These are phyloP conservation scores for Caenorhabditis panamensis DNA, from an alignment of 2,888 invertebrate species.

Conservation along the genomic window DNA sequence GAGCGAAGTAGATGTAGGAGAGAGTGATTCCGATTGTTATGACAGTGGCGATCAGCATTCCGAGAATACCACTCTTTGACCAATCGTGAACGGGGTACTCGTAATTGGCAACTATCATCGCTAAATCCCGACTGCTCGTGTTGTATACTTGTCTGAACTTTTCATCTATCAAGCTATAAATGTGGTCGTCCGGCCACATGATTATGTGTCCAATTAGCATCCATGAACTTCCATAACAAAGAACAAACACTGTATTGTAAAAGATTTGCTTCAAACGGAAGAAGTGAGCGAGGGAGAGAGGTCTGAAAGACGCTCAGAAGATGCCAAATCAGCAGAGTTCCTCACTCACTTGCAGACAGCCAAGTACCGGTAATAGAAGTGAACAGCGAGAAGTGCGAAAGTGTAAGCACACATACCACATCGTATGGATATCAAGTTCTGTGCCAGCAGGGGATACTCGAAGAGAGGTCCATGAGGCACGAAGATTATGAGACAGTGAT, in stretches of 20 bases:
- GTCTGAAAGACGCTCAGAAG: too few relatives aligned
- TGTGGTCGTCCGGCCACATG: slow-evolving; percentile 20
- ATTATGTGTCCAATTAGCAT: slow-evolving; percentile 17
- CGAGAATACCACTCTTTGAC: slow-evolving; percentile 18
- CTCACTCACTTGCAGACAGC: slow-evolving; percentile 13
- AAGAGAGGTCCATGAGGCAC: slow-evolving; percentile 20
- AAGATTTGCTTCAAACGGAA: neutral
- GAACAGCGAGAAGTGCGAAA: slow-evolving; percentile 20
- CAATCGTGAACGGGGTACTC: slow-evolving; percentile 18
- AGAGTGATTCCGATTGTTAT: neutral
- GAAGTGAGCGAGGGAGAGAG: slow-evolving; percentile 2
- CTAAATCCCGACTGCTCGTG: slow-evolving; percentile 9
- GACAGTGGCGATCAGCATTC: slow-evolving; percentile 17
- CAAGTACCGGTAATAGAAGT: slow-evolving; percentile 31
- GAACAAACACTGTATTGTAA: neutral
- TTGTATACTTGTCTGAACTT: slow-evolving; percentile 6
- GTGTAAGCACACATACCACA: slow-evolving; percentile 39
- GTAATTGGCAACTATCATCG: slow-evolving; percentile 25
- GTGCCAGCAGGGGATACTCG: neutral
- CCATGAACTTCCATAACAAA: slow-evolving; percentile 8
- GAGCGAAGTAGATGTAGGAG: slow-evolving; percentile 15
- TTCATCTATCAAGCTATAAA: slow-evolving; percentile 4
- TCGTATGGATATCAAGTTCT: slow-evolving; percentile 14
- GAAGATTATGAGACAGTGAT: slow-evolving; percentile 27
- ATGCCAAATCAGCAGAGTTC: too few relatives aligned